A percentile compares a stretch with the other conserved stretches of the same genome.
phyloP scores from a whole-genome alignment of 2,797 vertebrate genomes.

The Orientallactaga sibirica region DNA sequence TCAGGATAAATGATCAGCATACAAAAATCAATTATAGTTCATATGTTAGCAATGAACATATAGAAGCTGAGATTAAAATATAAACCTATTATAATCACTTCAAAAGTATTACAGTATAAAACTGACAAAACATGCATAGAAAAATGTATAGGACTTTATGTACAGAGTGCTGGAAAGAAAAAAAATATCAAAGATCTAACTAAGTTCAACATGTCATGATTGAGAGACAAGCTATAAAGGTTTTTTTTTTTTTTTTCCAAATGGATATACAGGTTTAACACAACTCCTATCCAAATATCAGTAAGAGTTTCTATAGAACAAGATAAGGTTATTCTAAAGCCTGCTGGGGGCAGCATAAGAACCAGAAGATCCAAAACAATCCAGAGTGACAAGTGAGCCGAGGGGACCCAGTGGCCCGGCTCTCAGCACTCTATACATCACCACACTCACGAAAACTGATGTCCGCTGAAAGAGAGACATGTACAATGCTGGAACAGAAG shows the following conservation, averaged over 20 bases:
- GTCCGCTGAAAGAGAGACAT: not conserved
- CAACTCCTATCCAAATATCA: not conserved
- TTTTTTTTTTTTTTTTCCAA: not conserved
- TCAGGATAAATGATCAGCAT: not conserved
- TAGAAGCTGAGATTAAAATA: conserved; percentile 8
- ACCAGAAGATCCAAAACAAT: not conserved
- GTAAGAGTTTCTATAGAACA: not conserved
- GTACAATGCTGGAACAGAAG: not conserved
- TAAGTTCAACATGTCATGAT: not conserved
- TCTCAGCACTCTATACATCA: not conserved
- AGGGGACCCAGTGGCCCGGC: not conserved
- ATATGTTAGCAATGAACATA: not conserved
- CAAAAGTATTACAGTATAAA: not conserved
- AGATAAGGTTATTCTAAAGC: conserved; percentile 18
- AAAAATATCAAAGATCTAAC: not conserved
- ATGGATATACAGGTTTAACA: not conserved
- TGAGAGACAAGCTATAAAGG: not conserved
- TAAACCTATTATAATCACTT: not conserved
- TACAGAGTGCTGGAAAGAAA: conserved; percentile 14
- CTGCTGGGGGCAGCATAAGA: not conserved
- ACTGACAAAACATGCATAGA: not conserved
- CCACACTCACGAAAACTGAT: not conserved
- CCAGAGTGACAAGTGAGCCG: not conserved
- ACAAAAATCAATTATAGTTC: not conserved
- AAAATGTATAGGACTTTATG: not conserved